Evolutionary conservation across 1,140 invertebrate species (phyloP).

Genomic region (Elymnias hypermnestra): DNA sequence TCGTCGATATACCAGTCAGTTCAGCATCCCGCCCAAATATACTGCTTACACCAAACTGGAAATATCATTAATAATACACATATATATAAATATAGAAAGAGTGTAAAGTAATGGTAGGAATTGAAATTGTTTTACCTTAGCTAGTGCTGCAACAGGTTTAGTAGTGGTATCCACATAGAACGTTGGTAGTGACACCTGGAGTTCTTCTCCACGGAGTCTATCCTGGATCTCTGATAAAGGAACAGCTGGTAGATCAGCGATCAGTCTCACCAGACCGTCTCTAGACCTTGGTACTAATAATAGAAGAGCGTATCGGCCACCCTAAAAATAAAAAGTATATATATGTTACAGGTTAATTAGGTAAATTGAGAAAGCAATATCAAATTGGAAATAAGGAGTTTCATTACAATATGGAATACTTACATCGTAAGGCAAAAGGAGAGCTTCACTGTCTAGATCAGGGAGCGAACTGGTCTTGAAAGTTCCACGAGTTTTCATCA

Average conservation of each 20-base stretch:
- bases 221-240: slow-evolving; percentile 61
- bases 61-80: slow-evolving; percentile 15
- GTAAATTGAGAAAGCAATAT: too few species aligned
- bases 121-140: slow-evolving; percentile 52
- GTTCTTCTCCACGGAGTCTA: slow-evolving; percentile 45
- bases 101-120: too few species aligned
- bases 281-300: slow-evolving; percentile 74
- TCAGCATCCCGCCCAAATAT: slow-evolving; percentile 77
- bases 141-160: slow-evolving; percentile 68
- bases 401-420: too few species aligned
- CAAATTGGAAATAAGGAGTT: too few species aligned
- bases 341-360: neutral
- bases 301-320: slow-evolving; percentile 75
- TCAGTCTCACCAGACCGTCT: slow-evolving; percentile 71
- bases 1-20: slow-evolving; percentile 75
- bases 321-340: slow-evolving; percentile 51
- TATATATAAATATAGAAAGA: too few species aligned
- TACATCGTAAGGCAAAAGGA: slow-evolving; percentile 78
- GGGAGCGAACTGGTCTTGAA: slow-evolving; percentile 74
- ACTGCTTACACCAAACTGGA: slow-evolving; percentile 75
- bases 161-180: slow-evolving; percentile 73
- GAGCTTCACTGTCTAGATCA: slow-evolving; percentile 75
- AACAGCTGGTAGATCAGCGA: slow-evolving; percentile 59
- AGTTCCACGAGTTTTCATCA: slow-evolving; percentile 75
- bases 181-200: slow-evolving; percentile 60